Evolutionary conservation across 2,797 vertebrate genomes (phyloP).

Genomic region (Acanthurus lineatus): DNA sequence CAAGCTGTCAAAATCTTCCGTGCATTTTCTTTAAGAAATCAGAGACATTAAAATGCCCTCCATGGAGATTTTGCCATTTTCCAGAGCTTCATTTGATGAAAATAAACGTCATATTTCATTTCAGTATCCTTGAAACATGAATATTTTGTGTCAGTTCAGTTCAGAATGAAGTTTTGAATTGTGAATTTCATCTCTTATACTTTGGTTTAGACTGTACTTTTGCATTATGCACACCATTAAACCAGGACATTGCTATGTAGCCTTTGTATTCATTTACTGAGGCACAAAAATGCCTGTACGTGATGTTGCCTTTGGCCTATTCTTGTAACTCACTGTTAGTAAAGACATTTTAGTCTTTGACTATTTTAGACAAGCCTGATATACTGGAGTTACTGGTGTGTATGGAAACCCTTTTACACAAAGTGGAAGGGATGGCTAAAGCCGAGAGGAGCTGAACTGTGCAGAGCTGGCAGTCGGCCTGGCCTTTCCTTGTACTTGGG

Average conservation of each 20-base stretch:
- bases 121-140: constrained; percentile 20
- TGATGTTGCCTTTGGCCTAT: constrained; percentile 56
- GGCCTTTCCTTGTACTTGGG: constrained; percentile 52
- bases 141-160: constrained; percentile 39
- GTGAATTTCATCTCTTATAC: constrained; percentile 31
- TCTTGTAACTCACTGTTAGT: constrained; percentile 54
- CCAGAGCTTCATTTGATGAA: constrained; percentile 13
- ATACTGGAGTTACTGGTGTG: constrained; percentile 63
- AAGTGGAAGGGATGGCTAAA: constrained; percentile 58
- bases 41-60: background rate
- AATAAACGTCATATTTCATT: constrained; percentile 13
- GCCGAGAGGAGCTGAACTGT: constrained; percentile 58
- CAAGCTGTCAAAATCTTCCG: constrained; percentile 10
- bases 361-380: constrained; percentile 60
- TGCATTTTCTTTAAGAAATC: constrained; percentile 10
- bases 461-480: constrained; percentile 36
- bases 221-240: constrained; percentile 63
- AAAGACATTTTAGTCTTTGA: constrained; percentile 33
- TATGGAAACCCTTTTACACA: constrained; percentile 58
- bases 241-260: constrained; percentile 28
- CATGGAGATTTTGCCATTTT: constrained; percentile 11
- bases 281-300: constrained; percentile 51
- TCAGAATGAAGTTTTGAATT: constrained; percentile 47
- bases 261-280: constrained; percentile 48
- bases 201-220: constrained; percentile 40